Percentiles rank a stretch among this genome's conserved stretches.
Evolutionary conservation across 2,888 invertebrate species (phyloP).

Genomic region (Ophraella communa): DNA sequence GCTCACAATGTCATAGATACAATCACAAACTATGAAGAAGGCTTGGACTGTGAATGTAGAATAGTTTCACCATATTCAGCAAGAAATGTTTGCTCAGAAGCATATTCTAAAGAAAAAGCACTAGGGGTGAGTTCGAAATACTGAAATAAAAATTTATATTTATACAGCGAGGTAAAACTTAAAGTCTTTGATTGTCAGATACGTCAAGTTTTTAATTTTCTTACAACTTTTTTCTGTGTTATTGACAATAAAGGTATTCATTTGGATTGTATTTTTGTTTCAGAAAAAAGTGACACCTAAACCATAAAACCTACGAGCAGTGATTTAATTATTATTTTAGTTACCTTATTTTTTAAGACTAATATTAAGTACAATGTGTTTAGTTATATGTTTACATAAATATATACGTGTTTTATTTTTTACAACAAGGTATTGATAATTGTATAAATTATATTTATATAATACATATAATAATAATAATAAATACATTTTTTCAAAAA

Average conservation of each 20-base stretch:
- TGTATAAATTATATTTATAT: constrained; percentile 45
- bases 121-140: constrained; percentile 30
- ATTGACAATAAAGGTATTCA: neutral
- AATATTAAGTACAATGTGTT: constrained; percentile 34
- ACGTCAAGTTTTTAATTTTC: neutral
- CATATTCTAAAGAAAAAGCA: constrained; percentile 46
- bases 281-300: constrained; percentile 45
- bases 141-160: too few relatives aligned
- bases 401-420: constrained; percentile 38
- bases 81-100: constrained; percentile 49
- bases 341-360: constrained; percentile 25
- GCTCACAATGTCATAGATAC: constrained; percentile 60
- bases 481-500: constrained; percentile 5
- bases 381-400: too few relatives aligned
- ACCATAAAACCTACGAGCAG: constrained; percentile 30
- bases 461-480: neutral
- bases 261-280: constrained; percentile 34
- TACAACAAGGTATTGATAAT: constrained; percentile 45
- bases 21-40: constrained; percentile 56
- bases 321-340: constrained; percentile 15
- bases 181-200: too few relatives aligned
- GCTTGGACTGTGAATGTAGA: constrained; percentile 61
- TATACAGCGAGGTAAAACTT: too few relatives aligned
- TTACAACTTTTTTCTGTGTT: neutral
- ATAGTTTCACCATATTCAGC: constrained; percentile 45